Evolutionary conservation across 2,888 invertebrate species (phyloP).

Genomic region (Agrypnus murinus): DNA sequence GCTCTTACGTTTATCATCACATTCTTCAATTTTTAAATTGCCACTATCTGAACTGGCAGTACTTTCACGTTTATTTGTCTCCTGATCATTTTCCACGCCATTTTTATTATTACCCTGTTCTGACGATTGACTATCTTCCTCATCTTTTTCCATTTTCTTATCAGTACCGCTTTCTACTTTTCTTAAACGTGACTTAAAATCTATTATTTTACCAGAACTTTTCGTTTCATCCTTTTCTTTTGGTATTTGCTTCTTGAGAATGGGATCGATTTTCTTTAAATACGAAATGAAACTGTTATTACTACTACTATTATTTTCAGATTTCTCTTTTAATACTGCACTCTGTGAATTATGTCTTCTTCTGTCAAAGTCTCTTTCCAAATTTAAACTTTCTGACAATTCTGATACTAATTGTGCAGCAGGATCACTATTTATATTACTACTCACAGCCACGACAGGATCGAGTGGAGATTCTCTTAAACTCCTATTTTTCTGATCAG

Average conservation of each 20-base stretch:
- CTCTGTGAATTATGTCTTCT: constrained; percentile 66
- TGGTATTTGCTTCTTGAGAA: constrained; percentile 73
- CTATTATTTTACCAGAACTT: constrained; percentile 79
- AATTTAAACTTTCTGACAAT: constrained; percentile 87
- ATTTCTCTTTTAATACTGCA: constrained; percentile 39
- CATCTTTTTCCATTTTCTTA: constrained; percentile 67
- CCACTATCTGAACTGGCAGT: constrained; percentile 70
- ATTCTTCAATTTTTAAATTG: constrained; percentile 74
- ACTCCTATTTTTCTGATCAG: constrained; percentile 78
- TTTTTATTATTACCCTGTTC: constrained; percentile 58
- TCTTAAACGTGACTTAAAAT: constrained; percentile 88
- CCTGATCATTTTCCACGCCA: constrained; percentile 59
- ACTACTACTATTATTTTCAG: constrained; percentile 53
- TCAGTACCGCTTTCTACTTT: constrained; percentile 81
- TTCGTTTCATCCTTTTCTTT: constrained; percentile 74
- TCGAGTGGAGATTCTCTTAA: constrained; percentile 74
- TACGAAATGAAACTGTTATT: constrained; percentile 77
- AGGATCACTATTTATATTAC: constrained; percentile 79
- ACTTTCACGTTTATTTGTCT: constrained; percentile 71
- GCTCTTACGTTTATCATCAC: constrained; percentile 90
- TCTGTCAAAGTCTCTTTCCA: constrained; percentile 74
- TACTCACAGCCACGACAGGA: constrained; percentile 71
- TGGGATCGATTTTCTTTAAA: constrained; percentile 83
- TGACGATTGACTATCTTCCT: constrained; percentile 47
- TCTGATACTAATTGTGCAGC: constrained; percentile 88